These are phyloP conservation scores for Ciconia stormi DNA, from an alignment of 2,113 vertebrate genomes.

Conservation along the genomic window DNA sequence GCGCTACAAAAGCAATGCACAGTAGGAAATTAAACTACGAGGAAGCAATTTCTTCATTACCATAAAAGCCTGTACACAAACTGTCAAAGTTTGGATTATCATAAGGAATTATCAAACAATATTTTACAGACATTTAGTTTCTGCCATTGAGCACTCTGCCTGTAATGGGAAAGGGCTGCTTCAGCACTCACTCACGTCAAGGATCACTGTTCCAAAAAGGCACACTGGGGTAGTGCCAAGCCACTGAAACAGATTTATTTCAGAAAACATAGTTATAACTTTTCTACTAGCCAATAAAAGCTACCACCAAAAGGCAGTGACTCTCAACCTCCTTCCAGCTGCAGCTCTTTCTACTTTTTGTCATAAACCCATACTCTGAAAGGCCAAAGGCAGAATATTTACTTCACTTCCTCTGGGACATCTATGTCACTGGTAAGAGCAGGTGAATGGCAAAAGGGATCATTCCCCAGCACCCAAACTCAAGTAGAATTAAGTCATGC, in stretches of 20 bases:
- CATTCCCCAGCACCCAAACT: neutral
- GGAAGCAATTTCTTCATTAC: neutral
- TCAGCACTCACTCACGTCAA: neutral
- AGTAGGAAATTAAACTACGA: neutral
- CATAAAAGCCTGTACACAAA: neutral
- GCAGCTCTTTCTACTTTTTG: neutral
- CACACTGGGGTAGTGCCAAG: neutral
- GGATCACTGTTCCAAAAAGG: neutral
- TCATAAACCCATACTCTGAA: neutral
- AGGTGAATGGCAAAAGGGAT: neutral
- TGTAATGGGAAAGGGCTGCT: neutral
- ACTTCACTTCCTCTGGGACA: rapidly evolving
- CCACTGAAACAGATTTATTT: neutral
- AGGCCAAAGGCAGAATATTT: neutral
- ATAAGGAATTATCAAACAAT: neutral
- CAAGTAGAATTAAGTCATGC: neutral
- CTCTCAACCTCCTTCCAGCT: neutral
- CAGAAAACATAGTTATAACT: neutral
- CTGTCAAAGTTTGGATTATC: neutral
- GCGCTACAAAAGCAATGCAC: neutral
- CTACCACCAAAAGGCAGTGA: neutral
- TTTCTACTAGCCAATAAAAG: neutral
- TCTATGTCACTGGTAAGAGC: neutral
- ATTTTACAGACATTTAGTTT: neutral
- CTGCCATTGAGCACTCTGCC: neutral